Base-by-base conservation (phyloP, 2,888 invertebrate genomes). In the Chymomyza amoena region DNA sequence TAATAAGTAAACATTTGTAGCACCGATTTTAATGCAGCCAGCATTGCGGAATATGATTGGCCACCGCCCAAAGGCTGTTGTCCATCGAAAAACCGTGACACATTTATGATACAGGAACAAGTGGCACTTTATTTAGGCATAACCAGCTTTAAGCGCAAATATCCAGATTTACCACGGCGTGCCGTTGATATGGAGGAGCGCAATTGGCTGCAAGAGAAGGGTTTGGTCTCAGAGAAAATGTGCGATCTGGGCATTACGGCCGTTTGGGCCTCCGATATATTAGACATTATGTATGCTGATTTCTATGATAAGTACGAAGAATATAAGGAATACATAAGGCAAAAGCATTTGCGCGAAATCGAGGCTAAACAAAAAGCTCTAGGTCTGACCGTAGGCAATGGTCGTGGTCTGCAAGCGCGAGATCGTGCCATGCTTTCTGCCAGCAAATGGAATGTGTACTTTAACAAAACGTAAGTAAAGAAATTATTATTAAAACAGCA, bases 261-360 rank as follows among this genome's bases (percentile, higher is more conserved):
- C 1, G 95, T 99, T 6, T 95, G 95, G 87, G 97, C 97, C 73
- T 96, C 97, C 62, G 99, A 99, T 91, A 97, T 99, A 62, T 93
- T 98, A 79, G 99, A 99, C 90, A 95, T 99, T 68, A 98, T 99
- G 98, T 95, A 96, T 79, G 95, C 96, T 45, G 99, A 99, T 92
- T 99, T 98, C 92, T 97, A 97, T 59, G 96, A 96, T 73, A 98
- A 98, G 89, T 99, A 98, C 90, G 97, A 97, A 91, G 98, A 98
- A 89, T 97, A 96, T 90, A 94, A 96, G 67, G 94, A 95, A 65
- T 92, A 89, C 77, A 89, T 91, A 50, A 81, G 92, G 9, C 91
- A 89, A 68, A 94, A 94, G 82, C 96, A 95, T 88, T 93, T 95
- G 32, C 94, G 94, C 81, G 95, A 95, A 90, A 92, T 95, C 80